Conservation (phyloP, 2,113 vertebrate species). For the Candoia aspera region DNA sequence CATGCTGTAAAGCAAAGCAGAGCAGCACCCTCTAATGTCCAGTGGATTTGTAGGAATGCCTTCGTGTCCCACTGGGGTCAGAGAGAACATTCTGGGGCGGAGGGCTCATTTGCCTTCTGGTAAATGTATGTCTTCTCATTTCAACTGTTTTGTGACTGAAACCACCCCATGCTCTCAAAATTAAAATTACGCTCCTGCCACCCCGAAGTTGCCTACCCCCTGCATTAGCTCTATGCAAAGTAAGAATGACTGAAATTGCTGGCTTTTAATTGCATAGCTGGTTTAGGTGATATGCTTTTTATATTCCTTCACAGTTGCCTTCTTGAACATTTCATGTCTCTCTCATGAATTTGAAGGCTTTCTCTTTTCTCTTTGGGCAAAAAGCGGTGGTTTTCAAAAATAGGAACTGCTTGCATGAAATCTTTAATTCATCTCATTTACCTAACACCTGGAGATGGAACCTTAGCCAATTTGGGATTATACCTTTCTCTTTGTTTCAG, state of each 20-base stretch:
- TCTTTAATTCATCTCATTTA: slow-evolving; percentile 7
- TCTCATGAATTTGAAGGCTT: slow-evolving; percentile 25
- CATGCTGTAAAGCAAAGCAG: background rate
- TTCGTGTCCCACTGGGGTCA: background rate
- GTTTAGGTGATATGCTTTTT: slow-evolving; percentile 38
- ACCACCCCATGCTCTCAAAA: background rate
- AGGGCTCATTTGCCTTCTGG: background rate
- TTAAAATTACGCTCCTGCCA: background rate
- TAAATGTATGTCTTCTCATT: background rate
- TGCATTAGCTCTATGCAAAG: slow-evolving; percentile 1
- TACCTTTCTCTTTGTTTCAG: slow-evolving; percentile 65
- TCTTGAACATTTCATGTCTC: slow-evolving; percentile 26
- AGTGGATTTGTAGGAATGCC: background rate
- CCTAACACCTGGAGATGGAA: slow-evolving; percentile 26
- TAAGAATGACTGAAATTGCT: slow-evolving; percentile 35
- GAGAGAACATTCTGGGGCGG: background rate
- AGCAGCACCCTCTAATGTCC: background rate
- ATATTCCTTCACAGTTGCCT: slow-evolving; percentile 42
- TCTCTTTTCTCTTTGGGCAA: slow-evolving; percentile 22
- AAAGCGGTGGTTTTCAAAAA: slow-evolving; percentile 11
- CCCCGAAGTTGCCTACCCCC: slow-evolving; percentile 5
- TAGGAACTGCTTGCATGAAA: slow-evolving; percentile 56
- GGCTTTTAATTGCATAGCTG: slow-evolving; percentile 5
- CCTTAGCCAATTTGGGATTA: slow-evolving; percentile 13
- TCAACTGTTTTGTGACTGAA: background rate